A percentile compares a stretch with the other conserved stretches of the same genome.
Evolutionary conservation across 2,888 invertebrate species (phyloP).

Genomic region (Andrena bicolor): DNA sequence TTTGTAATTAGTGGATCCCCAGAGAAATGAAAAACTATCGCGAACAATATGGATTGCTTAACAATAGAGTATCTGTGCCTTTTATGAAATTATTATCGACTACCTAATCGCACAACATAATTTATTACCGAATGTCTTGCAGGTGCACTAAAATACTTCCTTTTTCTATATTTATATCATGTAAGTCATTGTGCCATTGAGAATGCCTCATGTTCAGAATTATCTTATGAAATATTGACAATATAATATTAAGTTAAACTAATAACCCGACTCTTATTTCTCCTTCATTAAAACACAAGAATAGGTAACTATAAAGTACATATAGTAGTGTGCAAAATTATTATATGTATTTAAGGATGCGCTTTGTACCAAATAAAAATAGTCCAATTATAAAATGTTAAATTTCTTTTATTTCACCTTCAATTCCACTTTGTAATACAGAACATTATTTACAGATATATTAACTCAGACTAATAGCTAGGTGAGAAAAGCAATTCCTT

Average conservation of each 20-base stretch:
- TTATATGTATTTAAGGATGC: constrained; percentile 15
- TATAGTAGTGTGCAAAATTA: background rate
- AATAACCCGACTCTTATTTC: constrained; percentile 15
- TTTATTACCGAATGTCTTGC: constrained; percentile 47
- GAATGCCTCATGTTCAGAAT: constrained; percentile 47
- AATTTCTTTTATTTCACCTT: constrained; percentile 9
- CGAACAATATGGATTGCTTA: background rate
- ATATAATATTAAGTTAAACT: constrained; percentile 47
- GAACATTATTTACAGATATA: constrained; percentile 18
- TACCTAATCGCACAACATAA: constrained; percentile 55
- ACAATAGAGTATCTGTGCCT: constrained; percentile 18
- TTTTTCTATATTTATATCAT: constrained; percentile 57
- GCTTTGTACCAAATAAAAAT: constrained; percentile 32
- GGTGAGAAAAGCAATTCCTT: constrained; percentile 27
- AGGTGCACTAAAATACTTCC: constrained; percentile 44
- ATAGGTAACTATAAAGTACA: background rate
- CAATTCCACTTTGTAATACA: constrained; percentile 14
- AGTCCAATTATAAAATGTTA: constrained; percentile 19
- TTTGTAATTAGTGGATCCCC: constrained; percentile 50
- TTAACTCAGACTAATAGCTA: constrained; percentile 27
- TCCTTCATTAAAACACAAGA: background rate
- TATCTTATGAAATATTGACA: constrained; percentile 35
- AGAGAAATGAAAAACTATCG: constrained; percentile 24
- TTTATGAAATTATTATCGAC: constrained; percentile 10
- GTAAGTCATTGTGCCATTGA: constrained; percentile 61